A percentile compares a stretch with the other conserved stretches of the same genome.
Conservation (phyloP, 2,888 invertebrate genomes). For the Agrochola lychnidis region DNA sequence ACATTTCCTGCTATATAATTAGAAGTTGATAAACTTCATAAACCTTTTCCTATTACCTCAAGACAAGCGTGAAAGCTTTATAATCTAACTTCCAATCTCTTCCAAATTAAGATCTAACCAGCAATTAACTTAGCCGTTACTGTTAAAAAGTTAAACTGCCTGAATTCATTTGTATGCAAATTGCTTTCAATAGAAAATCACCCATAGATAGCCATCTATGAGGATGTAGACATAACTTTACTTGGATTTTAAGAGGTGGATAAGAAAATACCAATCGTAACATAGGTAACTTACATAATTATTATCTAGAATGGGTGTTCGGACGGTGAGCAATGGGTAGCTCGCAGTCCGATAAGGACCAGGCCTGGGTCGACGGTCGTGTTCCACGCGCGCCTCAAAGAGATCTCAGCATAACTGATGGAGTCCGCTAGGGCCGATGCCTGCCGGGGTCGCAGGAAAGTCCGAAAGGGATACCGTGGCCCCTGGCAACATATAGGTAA, state of each 20-base stretch:
- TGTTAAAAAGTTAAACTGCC: constrained; percentile 58
- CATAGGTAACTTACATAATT: no score
- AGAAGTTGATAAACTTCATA: constrained; percentile 9
- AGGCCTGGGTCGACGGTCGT: no score
- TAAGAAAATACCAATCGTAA: constrained; percentile 33
- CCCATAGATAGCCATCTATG: constrained; percentile 55
- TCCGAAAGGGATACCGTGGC: no score
- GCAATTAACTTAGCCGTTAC: constrained; percentile 53
- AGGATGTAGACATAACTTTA: constrained; percentile 56
- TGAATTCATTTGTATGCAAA: constrained; percentile 73
- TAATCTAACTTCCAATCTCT: constrained; percentile 45
- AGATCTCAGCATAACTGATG: no score
- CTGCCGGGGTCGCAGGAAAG: no score
- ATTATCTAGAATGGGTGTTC: no score
- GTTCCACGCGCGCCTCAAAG: no score
- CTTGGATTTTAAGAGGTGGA: constrained; percentile 48
- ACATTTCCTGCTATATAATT: not conserved
- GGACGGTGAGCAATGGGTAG: no score
- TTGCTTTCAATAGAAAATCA: constrained; percentile 67
- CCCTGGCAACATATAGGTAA: no score
- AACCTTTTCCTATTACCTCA: constrained; percentile 22
- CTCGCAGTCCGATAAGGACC: no score
- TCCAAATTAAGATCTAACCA: constrained; percentile 59
- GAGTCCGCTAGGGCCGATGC: no score
- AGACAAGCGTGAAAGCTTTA: constrained; percentile 38